Base-by-base conservation (phyloP, 2,888 invertebrate species). In the Cheilosia urbana region DNA sequence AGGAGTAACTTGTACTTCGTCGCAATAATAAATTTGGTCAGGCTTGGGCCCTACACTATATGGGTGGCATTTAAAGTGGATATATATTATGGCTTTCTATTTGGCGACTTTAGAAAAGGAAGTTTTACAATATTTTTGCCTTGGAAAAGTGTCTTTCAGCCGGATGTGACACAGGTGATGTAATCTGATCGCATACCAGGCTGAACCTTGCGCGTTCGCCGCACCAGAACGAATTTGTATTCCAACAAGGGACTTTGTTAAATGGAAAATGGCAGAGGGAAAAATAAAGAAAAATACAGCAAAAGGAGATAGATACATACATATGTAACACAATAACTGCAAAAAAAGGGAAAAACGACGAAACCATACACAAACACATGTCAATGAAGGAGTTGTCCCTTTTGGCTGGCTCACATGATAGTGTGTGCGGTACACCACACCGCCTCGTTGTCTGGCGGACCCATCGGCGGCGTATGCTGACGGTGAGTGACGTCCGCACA, bases 401-500 rank as follows among this genome's bases (percentile, higher is more conserved):
- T 51, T 37, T 51, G 24, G 4, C 21, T 19, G 11, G 19, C 60
- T 53, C 15, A 27, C 24, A 9, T 9, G 21, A 2, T 21, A 45
- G 45, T 45, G 7, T 19, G 13, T 27, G 13, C 49, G 19, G 17
- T 13, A 37, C 13, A 11, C 11, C 37, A 45, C 15, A 66, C 24
- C 75, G 84, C 75, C 83, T 63, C n/a, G 37, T 53, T 84, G 79
- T 69, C 84, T 79, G 53, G 63, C 58, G 65, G 57, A 47, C 57
- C 65, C 62, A 45, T 79, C 57, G 68, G 49, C 53, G 71, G 40
- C 37, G 37, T 37, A 13, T 4, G 37, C 42, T 45, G 71, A 30
- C 51, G 58, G 42, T 79, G 62, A 79, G 63, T 84, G 83, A 84
- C 83, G 79, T 84, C 68, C 58, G 45, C 65, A 75, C 58, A 84